Evolutionary conservation across 2,888 invertebrate genomes (phyloP).

Genomic region (Rotaria socialis): DNA sequence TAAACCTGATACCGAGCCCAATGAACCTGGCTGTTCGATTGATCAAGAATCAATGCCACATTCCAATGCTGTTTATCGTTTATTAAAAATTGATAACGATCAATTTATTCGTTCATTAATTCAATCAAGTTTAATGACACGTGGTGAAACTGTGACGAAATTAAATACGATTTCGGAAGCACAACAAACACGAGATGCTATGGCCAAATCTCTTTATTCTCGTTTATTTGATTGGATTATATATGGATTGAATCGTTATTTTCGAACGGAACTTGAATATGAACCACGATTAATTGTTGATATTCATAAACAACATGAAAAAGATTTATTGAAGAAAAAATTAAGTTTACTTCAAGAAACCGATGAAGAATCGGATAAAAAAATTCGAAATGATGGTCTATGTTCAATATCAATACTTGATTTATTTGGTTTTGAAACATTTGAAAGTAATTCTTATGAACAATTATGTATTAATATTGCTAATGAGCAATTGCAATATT

Average conservation of each 20-base stretch:
- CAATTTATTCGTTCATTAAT: conserved; percentile 12
- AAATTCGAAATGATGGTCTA: neutral
- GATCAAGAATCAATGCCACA: neutral
- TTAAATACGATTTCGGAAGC: conserved; percentile 11
- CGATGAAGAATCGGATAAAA: neutral
- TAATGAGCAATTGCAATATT: conserved; percentile 58
- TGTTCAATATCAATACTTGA: conserved; percentile 48
- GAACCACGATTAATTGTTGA: neutral
- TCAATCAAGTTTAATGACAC: conserved; percentile 36
- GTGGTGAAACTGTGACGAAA: conserved; percentile 19
- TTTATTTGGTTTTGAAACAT: conserved; percentile 59
- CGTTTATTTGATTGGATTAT: conserved; percentile 62
- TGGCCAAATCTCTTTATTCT: conserved; percentile 61
- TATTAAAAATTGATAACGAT: conserved; percentile 24
- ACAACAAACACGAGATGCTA: conserved; percentile 56
- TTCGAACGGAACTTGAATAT: neutral
- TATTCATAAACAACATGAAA: neutral
- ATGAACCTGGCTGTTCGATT: conserved; percentile 15
- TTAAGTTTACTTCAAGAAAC: neutral
- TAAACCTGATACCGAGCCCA: neutral
- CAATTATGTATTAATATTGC: conserved; percentile 58
- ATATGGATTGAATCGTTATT: conserved; percentile 58
- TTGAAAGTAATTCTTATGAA: conserved; percentile 57
- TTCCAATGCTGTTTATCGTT: neutral
- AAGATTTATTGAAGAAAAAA: neutral